These are phyloP conservation scores for Sandelia bainsii DNA, from an alignment of 2,797 vertebrate species.

Conservation along the genomic window DNA sequence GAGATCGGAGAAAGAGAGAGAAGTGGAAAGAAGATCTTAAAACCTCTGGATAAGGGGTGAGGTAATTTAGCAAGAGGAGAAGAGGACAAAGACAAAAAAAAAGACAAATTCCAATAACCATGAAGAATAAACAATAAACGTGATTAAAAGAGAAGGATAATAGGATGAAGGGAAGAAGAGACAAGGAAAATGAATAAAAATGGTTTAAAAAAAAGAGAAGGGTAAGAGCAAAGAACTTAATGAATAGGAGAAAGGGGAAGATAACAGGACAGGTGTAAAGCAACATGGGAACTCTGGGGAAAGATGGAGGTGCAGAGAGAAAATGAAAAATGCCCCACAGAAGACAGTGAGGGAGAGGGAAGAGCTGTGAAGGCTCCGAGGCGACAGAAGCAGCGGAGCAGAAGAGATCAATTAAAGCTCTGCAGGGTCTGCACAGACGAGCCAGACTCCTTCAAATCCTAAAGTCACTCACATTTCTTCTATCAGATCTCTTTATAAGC, in stretches of 20 bases:
- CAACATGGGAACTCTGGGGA: neutral
- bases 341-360: neutral
- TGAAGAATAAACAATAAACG: too few relatives aligned
- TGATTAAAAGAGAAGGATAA: neutral
- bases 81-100: neutral
- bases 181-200: neutral
- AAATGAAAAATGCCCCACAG: neutral
- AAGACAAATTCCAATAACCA: neutral
- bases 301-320: neutral
- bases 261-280: neutral
- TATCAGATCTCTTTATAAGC: neutral
- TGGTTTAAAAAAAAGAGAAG: too few relatives aligned
- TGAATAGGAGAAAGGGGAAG: neutral
- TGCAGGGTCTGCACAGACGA: neutral
- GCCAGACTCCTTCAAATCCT: neutral
- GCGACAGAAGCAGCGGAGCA: neutral
- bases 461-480: too few relatives aligned
- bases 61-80: neutral
- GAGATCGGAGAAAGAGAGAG: neutral
- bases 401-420: conserved; percentile 3
- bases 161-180: neutral
- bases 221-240: neutral
- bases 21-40: neutral
- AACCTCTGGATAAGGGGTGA: neutral
- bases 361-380: neutral